phyloP scores from a whole-genome alignment of 2,797 vertebrate genomes.

The Clarias pachynema region DNA sequence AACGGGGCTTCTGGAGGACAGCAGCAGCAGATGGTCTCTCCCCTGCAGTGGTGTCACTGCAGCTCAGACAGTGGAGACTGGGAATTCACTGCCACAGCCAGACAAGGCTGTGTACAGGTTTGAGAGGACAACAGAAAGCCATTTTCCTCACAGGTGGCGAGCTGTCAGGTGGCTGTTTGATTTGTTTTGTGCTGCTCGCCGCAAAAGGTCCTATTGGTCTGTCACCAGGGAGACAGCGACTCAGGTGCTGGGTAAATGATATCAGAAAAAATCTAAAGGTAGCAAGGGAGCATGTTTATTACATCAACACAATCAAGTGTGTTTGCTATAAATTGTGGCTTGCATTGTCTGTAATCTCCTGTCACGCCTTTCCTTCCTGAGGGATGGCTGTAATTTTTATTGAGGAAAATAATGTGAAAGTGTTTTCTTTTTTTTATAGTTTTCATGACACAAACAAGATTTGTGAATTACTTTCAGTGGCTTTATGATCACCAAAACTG shows the following conservation, averaged over 20 bases:
- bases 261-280: constrained; percentile 30
- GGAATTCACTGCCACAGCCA: constrained; percentile 20
- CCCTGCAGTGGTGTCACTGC: constrained; percentile 32
- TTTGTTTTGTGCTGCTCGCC: constrained; percentile 39
- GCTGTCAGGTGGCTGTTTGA: constrained; percentile 46
- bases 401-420: constrained; percentile 16
- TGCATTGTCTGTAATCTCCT: neutral
- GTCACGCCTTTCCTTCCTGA: neutral
- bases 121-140: constrained; percentile 38
- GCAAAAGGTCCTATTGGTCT: constrained; percentile 28
- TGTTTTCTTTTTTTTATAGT: neutral
- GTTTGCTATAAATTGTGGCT: constrained; percentile 8
- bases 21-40: constrained; percentile 54
- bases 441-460: constrained; percentile 21
- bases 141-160: constrained; percentile 23
- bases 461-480: constrained; percentile 3
- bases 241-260: constrained; percentile 32
- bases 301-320: constrained; percentile 34
- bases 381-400: constrained; percentile 20
- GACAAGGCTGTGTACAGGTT: constrained; percentile 41
- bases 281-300: constrained; percentile 28
- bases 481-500: constrained; percentile 33
- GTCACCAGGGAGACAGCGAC: constrained; percentile 33
- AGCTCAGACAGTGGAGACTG: constrained; percentile 31
- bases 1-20: constrained; percentile 46